Conservation (phyloP, 1,140 invertebrate species). For the Drosophila pruinosa region DNA sequence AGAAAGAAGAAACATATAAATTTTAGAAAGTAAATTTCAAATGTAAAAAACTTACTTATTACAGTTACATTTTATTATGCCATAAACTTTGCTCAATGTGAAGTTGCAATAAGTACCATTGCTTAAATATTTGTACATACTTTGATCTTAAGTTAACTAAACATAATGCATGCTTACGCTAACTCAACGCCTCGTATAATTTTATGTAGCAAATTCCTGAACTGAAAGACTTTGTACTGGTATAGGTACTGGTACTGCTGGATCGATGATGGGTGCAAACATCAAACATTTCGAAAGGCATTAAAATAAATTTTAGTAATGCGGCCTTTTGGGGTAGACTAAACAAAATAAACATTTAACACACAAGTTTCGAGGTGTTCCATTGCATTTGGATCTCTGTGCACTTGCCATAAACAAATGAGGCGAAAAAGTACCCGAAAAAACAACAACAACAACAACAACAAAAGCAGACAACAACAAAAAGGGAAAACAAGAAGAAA, state of each 20-base stretch:
- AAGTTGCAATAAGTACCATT: not conserved
- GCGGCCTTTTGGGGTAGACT: conserved; percentile 74
- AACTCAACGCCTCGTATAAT: conserved; percentile 74
- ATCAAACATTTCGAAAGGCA: conserved; percentile 70
- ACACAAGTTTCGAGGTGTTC: conserved; percentile 44
- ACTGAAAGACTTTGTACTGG: not conserved
- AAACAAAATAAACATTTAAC: conserved; percentile 74
- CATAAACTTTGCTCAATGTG: conserved; percentile 15
- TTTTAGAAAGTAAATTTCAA: conserved; percentile 15
- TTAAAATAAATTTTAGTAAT: conserved; percentile 76
- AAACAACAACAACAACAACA: conserved; percentile 9
- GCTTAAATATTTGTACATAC: not conserved
- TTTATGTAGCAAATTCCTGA: conserved; percentile 55
- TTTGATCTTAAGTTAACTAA: not conserved
- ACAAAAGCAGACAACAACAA: too few species aligned
- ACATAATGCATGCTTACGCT: conserved; percentile 53
- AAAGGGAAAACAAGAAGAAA: conserved; percentile 18
- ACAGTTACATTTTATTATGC: not conserved
- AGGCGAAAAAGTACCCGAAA: conserved; percentile 51
- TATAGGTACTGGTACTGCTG: not conserved
- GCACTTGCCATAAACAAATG: conserved; percentile 67
- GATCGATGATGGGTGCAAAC: conserved; percentile 49
- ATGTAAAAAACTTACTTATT: not conserved
- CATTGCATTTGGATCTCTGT: conserved; percentile 32
- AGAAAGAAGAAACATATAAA: conserved; percentile 25